phyloP scores from a whole-genome alignment of 2,113 vertebrate genomes.

The Syngnathus scovelli region DNA sequence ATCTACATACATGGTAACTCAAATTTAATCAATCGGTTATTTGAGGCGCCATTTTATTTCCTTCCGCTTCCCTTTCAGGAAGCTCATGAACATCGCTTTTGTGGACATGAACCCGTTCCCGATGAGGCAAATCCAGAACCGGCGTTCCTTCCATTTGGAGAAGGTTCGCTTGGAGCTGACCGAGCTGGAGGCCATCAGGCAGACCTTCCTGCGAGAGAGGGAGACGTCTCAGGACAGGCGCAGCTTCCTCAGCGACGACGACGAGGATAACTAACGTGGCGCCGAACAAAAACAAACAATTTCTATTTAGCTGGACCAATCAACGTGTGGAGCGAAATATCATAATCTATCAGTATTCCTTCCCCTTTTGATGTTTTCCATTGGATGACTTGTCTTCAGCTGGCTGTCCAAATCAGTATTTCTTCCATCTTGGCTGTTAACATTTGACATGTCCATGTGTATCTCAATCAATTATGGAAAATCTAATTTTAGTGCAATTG shows the following conservation, averaged over 20 bases:
- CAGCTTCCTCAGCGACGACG: constrained; percentile 89
- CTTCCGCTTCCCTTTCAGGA: constrained; percentile 65
- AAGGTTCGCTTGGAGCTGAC: constrained; percentile 91
- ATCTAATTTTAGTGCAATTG: background rate
- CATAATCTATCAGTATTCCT: constrained; percentile 48
- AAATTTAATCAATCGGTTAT: no score
- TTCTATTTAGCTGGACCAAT: constrained; percentile 16
- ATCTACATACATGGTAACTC: no score
- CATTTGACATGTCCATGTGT: background rate
- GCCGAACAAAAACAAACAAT: background rate
- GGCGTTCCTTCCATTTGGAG: constrained; percentile 88
- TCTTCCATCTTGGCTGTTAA: constrained; percentile 22
- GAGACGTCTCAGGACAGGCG: constrained; percentile 81
- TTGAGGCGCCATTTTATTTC: background rate
- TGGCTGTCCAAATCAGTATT: constrained; percentile 41
- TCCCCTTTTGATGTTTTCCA: constrained; percentile 2
- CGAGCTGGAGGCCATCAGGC: constrained; percentile 90
- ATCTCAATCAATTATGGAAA: background rate
- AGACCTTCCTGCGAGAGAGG: constrained; percentile 88
- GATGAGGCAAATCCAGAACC: constrained; percentile 89
- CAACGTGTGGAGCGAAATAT: constrained; percentile 25
- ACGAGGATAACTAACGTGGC: constrained; percentile 77
- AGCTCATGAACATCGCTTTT: constrained; percentile 87
- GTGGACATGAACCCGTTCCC: constrained; percentile 97
- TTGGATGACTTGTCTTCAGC: background rate